Evolutionary conservation across 2,113 vertebrate species (phyloP).

Genomic region (Melanocharis versteri): DNA sequence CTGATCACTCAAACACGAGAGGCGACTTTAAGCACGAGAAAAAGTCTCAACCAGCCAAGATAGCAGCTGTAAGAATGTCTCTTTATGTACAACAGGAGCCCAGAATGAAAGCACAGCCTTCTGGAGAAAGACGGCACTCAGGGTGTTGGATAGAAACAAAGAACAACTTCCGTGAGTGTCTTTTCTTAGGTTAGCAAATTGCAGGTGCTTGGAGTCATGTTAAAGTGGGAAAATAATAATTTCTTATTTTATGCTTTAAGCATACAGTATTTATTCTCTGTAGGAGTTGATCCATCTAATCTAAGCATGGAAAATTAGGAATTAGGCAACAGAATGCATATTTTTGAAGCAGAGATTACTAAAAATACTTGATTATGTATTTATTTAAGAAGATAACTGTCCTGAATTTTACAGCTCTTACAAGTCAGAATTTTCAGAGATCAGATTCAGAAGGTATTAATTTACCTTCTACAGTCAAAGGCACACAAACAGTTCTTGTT

Average conservation of each 20-base stretch:
- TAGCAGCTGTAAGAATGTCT: background rate
- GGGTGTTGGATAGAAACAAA: background rate
- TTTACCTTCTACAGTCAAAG: background rate
- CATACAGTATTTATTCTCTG: background rate
- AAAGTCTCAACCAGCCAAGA: background rate
- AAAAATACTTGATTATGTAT: background rate
- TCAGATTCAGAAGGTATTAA: slow-evolving; percentile 26
- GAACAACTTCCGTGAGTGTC: background rate
- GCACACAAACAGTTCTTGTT: background rate
- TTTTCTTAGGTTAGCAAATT: background rate
- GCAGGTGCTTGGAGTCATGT: background rate
- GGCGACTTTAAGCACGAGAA: slow-evolving; percentile 65
- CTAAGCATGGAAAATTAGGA: background rate
- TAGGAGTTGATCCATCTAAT: background rate
- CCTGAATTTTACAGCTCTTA: background rate
- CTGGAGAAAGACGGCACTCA: background rate
- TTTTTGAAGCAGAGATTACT: background rate
- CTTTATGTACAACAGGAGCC: background rate
- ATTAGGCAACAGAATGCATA: background rate
- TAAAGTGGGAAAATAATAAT: background rate
- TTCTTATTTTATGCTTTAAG: background rate
- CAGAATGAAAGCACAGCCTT: background rate
- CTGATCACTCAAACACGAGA: slow-evolving; percentile 80
- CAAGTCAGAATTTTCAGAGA: background rate
- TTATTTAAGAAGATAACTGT: slow-evolving; percentile 27